phyloP scores from a whole-genome alignment of 1,140 invertebrate genomes.

The Drosophila simulans region DNA sequence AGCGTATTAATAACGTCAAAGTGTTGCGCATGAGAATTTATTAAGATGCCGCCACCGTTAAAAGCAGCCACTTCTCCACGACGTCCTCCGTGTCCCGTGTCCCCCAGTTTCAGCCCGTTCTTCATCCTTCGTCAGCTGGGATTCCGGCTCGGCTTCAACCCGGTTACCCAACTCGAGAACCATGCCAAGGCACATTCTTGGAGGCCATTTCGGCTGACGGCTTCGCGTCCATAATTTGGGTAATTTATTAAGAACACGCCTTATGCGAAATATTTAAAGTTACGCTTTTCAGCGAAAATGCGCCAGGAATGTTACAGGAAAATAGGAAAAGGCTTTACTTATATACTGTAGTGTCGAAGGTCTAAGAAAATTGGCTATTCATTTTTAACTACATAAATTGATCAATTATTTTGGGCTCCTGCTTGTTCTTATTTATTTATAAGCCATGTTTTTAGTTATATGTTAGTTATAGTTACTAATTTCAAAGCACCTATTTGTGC shows the following conservation, averaged over 20 bases:
- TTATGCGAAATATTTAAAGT: constrained; percentile 58
- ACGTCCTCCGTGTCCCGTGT: background rate
- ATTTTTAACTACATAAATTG: no score
- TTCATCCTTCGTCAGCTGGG: constrained; percentile 25
- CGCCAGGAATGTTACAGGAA: background rate
- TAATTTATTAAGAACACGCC: constrained; percentile 63
- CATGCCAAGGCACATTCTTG: background rate
- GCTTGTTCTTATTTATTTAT: no score
- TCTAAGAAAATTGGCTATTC: no score
- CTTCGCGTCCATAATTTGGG: constrained; percentile 60
- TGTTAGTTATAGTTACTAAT: no score
- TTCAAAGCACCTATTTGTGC: background rate
- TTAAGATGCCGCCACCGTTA: constrained; percentile 69
- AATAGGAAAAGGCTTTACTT: background rate
- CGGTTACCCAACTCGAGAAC: background rate
- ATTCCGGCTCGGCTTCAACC: constrained; percentile 52
- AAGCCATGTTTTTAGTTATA: no score
- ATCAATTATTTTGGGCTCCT: no score
- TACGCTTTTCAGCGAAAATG: background rate
- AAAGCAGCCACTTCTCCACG: constrained; percentile 34
- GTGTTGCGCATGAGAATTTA: constrained; percentile 74
- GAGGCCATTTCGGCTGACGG: constrained; percentile 28
- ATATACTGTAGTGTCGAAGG: no score
- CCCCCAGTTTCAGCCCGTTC: background rate
- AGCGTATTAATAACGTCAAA: constrained; percentile 79